These are phyloP conservation scores for Micronycteris hirsuta DNA, from an alignment of 2,113 vertebrate species.

Conservation along the genomic window DNA sequence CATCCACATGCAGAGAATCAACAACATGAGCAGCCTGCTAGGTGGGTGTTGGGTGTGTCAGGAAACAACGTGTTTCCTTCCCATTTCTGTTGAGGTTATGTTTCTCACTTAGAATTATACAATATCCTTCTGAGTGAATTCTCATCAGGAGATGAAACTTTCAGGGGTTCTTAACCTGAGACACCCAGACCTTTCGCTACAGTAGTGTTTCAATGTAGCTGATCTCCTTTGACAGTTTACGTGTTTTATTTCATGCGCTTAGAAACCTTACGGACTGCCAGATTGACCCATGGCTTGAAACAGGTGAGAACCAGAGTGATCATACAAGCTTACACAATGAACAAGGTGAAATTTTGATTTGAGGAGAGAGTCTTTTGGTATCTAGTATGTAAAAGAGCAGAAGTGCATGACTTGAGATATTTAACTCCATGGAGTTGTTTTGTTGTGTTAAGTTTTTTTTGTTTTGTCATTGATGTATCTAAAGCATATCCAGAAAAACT, in stretches of 20 bases:
- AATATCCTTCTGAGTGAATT: neutral
- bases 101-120: slow-evolving; percentile 7
- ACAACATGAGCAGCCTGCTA: slow-evolving; percentile 73
- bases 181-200: neutral
- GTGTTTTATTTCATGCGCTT: neutral
- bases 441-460: neutral
- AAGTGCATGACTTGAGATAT: neutral
- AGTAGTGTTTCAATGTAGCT: neutral
- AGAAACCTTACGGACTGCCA: neutral
- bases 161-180: neutral
- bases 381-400: neutral
- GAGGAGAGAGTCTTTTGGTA: neutral
- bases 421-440: neutral
- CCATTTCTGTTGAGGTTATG: neutral
- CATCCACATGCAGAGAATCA: slow-evolving; percentile 81
- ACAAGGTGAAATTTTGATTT: neutral
- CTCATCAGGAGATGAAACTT: neutral
- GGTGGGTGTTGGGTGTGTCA: slow-evolving; percentile 73
- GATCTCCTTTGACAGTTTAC: neutral
- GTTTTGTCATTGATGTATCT: neutral
- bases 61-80: neutral
- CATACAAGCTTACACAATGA: neutral
- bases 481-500: neutral
- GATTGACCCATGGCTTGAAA: neutral
- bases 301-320: neutral